Base-by-base conservation (phyloP, 2,888 invertebrate genomes). In the Dasysyrphus tricinctus region DNA sequence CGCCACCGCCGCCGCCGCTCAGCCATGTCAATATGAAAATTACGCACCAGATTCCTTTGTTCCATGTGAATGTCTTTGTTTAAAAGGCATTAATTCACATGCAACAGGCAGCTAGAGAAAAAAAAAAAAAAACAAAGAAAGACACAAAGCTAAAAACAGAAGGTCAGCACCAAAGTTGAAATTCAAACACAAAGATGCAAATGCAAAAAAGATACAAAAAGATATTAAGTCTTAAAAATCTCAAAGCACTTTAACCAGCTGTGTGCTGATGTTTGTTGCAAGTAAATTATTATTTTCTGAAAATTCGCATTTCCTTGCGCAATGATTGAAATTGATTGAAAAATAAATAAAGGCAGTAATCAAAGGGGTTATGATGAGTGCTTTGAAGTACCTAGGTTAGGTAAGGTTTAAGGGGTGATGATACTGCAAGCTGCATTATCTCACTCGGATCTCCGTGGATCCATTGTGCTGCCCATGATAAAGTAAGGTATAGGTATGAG, bases 261-360 rank as follows among this genome's bases (percentile, higher is more conserved):
- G 85, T 80, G 74, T 51, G 24, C 34, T n/a, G 57, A 11, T 39
- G n/a, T 76, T 69, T 69, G 34, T 11, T 63, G 59, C 11, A 16
- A 34, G 80, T 63, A 74, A 85, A 77, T 80, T 77, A 85, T 85
- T 69, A 29, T 67, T 39, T 39, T 54, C 70, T 59, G 82, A 81
- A 86, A 86, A 82, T 72, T 86, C 75, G 78, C 75, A 86, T 81
- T 86, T 86, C 79, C 82, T 81, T 86, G 82, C 74, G 74, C 77
- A 81, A 86, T 73, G 8, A 86, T 85, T 6, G 12, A 54, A 69
- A 69, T 54, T 51, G 51, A 47, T 32, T 54, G 57, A 7, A 54
- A 54, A 54, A n/a, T 3, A 80, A 61, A 47, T 19, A 61, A 72
- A 59, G 12, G 1, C 19, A 19, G 59, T 59, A 29, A 12, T 3